Evolutionary conservation across 2,113 vertebrate genomes (phyloP).

Genomic region (Canis aureus): DNA sequence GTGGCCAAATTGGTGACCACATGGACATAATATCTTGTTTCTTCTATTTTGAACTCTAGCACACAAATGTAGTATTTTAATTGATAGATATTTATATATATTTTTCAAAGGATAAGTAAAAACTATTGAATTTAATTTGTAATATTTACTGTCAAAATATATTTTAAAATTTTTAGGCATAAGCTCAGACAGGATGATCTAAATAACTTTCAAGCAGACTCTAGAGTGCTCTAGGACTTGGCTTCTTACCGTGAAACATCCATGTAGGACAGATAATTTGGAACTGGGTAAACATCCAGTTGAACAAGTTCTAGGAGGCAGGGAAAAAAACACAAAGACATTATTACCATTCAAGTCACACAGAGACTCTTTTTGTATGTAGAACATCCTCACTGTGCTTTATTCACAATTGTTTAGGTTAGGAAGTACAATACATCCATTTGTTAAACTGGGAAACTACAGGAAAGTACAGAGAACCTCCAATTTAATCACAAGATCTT

Average conservation of each 20-base stretch:
- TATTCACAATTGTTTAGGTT: neutral
- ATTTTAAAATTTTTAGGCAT: neutral
- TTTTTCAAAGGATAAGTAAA: conserved; percentile 19
- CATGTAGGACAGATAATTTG: conserved; percentile 94
- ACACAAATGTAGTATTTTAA: conserved; percentile 14
- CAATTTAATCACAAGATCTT: conserved; percentile 55
- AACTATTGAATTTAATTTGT: neutral
- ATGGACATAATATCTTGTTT: neutral
- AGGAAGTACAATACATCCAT: conserved; percentile 28
- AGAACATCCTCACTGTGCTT: neutral
- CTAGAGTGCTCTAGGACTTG: neutral
- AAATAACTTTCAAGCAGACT: neutral
- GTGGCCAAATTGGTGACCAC: neutral
- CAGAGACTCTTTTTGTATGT: neutral
- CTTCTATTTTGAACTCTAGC: neutral
- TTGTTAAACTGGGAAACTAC: neutral
- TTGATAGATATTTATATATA: neutral
- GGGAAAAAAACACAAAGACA: conserved; percentile 65
- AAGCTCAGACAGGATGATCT: neutral
- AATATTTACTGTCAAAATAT: conserved; percentile 27
- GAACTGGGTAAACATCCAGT: conserved; percentile 95
- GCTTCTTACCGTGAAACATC: conserved; percentile 96
- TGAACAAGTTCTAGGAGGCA: conserved; percentile 92
- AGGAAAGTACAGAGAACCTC: conserved; percentile 24
- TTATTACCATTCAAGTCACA: conserved; percentile 42